Base-by-base conservation (phyloP, 1,140 invertebrate genomes). In the Drosophila gunungcola region DNA sequence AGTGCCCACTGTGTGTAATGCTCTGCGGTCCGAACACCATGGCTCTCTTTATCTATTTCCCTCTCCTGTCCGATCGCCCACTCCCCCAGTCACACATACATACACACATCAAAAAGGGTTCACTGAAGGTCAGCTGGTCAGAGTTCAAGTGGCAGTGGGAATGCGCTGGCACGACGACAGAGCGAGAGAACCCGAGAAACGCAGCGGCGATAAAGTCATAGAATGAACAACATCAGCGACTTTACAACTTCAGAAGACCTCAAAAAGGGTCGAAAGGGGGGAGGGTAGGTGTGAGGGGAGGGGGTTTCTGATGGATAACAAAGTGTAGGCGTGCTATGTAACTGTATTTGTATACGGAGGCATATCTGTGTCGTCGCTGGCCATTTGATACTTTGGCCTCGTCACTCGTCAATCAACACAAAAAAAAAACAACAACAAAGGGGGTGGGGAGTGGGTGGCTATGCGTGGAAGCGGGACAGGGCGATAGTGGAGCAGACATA, bases 71-170 rank as follows among this genome's bases (percentile, higher is more conserved):
- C 11, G 58, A 48, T 63, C 48, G 48, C 36, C 69, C 36, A 41
- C 48, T 27, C 43, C 43, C 69, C 51, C 38, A 65, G 46, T 51
- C 55, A 41, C 53, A 43, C 52, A 45, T 39, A 41, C 53, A 43
- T 45, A 45, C 43, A 56, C 39, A 61, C 49, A 53, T 4, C 42
- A 39, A 52, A 83, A 72, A 78, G 84, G 84, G 84, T 91, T 91
- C 89, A 91, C 83, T 84, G 84, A 91, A 91, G 89, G 89, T 91
- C 89, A 91, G 74, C 62, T 63, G 89, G 89, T 91, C 89, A 91
- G 78, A 91, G 89, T 91, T 91, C 89, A 91, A 88, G 75, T 77
- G 60, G 75, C 65, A 57, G 75, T 68, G 74, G 57, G 45, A 70
- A 62, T 42, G 56, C 52, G 73, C 73, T 60, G 73, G 41, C 70